Base-by-base conservation (phyloP, 2,113 vertebrate species). In the Plotosus lineatus region DNA sequence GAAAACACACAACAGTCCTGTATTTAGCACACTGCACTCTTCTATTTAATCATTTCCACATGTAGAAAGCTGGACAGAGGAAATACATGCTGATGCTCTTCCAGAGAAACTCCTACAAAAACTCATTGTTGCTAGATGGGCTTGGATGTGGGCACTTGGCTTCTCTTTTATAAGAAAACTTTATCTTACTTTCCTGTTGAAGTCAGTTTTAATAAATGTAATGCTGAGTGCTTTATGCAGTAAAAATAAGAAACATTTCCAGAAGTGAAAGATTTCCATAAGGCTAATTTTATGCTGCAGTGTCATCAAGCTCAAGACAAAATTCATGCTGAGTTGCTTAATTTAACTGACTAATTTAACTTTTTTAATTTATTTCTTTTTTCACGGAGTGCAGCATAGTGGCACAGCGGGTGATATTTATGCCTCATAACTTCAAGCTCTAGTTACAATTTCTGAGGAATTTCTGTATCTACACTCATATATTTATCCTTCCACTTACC, bases 11-110 rank as follows among this genome's bases (percentile, higher is more conserved):
- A 48, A 40, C 69, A 60, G 31, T 23, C 61, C 42, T 26, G n/a
- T 44, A 86, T 88, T 85, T n/a, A n/a, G n/a, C n/a, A n/a, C n/a
- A n/a, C n/a, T n/a, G 86, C 87, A 89, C 66, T 60, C 31, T 42
- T 61, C 40, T 63, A 31, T 46, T 14, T 82, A 82, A 87, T 74
- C 17, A 63, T 19, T 80, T 73, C 77, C 84, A 87, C 77, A 85
- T 82, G 77, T 55, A 56, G 74, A 82, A 66, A 74, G 40, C 66
- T 53, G 40, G 76, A 66, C 14, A 69, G 38, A 65, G 28, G 33
- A 68, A 51, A 53, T 50, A 77, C 66, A 48, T 26, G 46, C 2
- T 4, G 44, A 75, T n/a, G 51, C 44, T 19, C 42, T 23, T 26
- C 6, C 56, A 50, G 7, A 60, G 2, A 6, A 69, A 48, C 40